Base-by-base conservation (phyloP, 2,113 vertebrate genomes). In the Zosterops japonicus region DNA sequence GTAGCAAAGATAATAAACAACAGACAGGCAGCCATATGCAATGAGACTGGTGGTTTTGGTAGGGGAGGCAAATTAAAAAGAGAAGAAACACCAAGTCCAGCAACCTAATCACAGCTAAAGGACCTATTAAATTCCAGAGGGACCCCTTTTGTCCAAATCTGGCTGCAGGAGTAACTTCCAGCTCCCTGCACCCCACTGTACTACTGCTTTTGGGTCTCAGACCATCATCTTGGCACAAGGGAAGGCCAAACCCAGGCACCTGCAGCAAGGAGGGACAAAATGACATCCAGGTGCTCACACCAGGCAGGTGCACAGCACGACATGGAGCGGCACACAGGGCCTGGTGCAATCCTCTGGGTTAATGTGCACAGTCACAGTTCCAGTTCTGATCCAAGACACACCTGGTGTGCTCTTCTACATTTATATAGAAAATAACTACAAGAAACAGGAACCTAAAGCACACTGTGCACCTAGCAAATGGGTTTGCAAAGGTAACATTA, bases 1-100 rank as follows among this genome's bases (percentile, higher is more conserved):
- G 96, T 90, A 97, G 95, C 88, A 96, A 95, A 95, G 97, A 97
- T 97, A 98, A 98, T 96, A 98, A 98, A 97, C 97, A 98, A 90
- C 98, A 98, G 98, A 96, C 97, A 92, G 94, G 13, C 77, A 97
- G 94, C 92, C 96, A 97, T 93, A 92, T 88, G 95, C 29, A 41
- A 29, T 1, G 11, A 80, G 52, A 35, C 87, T 76, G 59, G 47
- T 36, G 75, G n/a, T 93, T 89, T 76, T 44, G 70, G 74, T 36
- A 94, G 82, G 82, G 79, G 39, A 96, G 67, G 69, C 79, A 94
- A 68, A 90, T 65, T 69, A 80, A 74, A 96, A 78, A 20, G 71
- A 90, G 68, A 78, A 95, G 19, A 71, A 95, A 79, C 27, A 56
- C 53, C 61, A 74, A 88, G 65, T 67, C 44, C 78, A 80, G 55